Evolutionary conservation across 2,113 vertebrate genomes (phyloP).

Genomic region (Hemiprocne comata): DNA sequence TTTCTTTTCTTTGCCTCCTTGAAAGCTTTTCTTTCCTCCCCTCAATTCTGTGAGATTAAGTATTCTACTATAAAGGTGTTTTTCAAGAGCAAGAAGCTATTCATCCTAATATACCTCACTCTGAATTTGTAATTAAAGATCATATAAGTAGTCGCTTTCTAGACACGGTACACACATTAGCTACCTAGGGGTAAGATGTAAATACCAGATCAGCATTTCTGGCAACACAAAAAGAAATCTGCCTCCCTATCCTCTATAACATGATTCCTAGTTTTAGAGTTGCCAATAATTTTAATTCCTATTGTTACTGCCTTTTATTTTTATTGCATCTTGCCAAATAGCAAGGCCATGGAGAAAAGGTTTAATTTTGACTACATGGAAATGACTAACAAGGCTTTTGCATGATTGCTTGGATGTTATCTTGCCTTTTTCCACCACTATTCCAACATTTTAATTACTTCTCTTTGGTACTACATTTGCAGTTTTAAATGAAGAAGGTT

Average conservation of each 20-base stretch:
- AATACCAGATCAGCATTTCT: neutral
- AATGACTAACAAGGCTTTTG: neutral
- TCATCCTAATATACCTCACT: neutral
- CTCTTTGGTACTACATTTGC: neutral
- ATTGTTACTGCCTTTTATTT: neutral
- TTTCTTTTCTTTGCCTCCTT: neutral
- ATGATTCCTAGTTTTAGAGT: neutral
- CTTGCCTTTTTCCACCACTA: neutral
- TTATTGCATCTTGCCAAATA: neutral
- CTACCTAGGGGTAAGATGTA: neutral
- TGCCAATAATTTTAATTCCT: neutral
- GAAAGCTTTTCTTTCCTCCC: neutral
- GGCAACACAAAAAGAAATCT: neutral
- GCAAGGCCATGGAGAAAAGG: neutral
- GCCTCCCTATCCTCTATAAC: neutral
- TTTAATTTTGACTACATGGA: neutral
- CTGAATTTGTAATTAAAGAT: neutral
- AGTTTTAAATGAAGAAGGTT: neutral
- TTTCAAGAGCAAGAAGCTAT: neutral
- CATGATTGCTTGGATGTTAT: neutral
- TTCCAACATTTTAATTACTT: neutral
- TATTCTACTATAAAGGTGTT: neutral
- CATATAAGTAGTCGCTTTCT: neutral
- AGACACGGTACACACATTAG: neutral
- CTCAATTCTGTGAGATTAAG: neutral